Conservation (phyloP, 1,140 invertebrate genomes). For the Limonius californicus region DNA sequence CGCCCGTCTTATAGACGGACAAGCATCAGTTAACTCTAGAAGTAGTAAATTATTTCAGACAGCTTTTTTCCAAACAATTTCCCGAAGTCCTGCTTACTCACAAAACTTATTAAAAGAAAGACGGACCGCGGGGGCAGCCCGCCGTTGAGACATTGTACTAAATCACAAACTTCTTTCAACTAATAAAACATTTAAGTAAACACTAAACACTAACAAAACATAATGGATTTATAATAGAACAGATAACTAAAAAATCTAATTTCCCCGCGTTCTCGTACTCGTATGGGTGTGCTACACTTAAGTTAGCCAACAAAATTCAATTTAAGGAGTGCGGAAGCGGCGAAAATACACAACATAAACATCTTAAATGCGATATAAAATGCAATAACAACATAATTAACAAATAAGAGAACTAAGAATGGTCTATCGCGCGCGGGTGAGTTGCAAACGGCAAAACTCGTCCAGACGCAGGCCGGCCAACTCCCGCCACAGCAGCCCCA, state of each 20-base stretch:
- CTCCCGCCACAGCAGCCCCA: conserved; percentile 46
- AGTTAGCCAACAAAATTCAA: conserved; percentile 7
- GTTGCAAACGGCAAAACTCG: conserved; percentile 46
- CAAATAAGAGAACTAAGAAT: conserved; percentile 41
- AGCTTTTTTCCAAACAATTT: neutral
- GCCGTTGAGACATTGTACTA: conserved; percentile 7
- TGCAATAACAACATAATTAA: conserved; percentile 39
- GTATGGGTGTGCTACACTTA: neutral
- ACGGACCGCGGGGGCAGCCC: neutral
- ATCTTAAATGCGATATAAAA: conserved; percentile 39
- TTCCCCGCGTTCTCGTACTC: conserved; percentile 1
- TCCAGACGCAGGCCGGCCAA: conserved; percentile 45
- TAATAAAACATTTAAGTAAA: conserved; percentile 35
- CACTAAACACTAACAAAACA: conserved; percentile 48
- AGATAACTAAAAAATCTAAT: conserved; percentile 8
- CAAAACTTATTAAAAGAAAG: conserved; percentile 6
- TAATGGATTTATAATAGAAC: conserved; percentile 27
- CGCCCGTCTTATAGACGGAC: neutral
- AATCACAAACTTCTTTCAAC: conserved; percentile 12
- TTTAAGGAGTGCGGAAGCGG: conserved; percentile 3
- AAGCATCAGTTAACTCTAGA: neutral
- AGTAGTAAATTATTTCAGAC: conserved; percentile 1
- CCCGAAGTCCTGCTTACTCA: neutral
- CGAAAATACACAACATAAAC: conserved; percentile 31
- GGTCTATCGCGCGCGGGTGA: conserved; percentile 44